A percentile compares a stretch with the other conserved stretches of the same genome.
Conservation (phyloP, 2,797 vertebrate genomes). For the Argya squamiceps region DNA sequence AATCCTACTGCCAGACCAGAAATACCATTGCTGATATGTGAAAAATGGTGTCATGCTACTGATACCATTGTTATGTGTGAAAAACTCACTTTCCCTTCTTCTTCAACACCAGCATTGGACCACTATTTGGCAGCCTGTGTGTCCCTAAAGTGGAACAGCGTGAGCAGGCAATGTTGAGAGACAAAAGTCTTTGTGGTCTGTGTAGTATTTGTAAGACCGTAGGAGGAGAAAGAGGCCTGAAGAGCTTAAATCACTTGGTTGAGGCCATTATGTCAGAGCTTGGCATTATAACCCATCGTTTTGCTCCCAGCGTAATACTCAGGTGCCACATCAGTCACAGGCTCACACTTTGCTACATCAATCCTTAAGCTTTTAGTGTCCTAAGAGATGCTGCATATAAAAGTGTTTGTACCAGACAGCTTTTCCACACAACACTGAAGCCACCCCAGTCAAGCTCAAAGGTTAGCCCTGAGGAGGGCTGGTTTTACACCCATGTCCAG, state of each 20-base stretch:
- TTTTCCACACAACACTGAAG: background rate
- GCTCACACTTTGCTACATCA: background rate
- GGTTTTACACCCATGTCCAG: accelerated
- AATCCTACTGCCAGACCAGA: background rate
- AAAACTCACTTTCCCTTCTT: background rate
- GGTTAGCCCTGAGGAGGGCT: background rate
- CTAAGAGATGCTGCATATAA: background rate
- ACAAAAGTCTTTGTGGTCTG: background rate
- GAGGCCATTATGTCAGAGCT: background rate
- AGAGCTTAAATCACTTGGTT: background rate
- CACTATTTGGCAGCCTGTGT: accelerated
- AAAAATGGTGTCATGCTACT: background rate
- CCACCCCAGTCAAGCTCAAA: background rate
- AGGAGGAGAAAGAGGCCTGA: background rate
- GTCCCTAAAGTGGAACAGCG: accelerated
- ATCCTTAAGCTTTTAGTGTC: background rate
- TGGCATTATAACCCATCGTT: background rate
- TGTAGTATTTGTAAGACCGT: background rate
- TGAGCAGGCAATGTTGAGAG: background rate
- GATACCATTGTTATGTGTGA: background rate
- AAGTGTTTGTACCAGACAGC: background rate
- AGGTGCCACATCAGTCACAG: background rate
- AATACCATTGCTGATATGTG: background rate
- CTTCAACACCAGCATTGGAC: background rate
- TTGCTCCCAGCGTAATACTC: background rate